These are phyloP conservation scores for Amblyteles armatorius DNA, from an alignment of 2,888 invertebrate genomes.

Conservation along the genomic window DNA sequence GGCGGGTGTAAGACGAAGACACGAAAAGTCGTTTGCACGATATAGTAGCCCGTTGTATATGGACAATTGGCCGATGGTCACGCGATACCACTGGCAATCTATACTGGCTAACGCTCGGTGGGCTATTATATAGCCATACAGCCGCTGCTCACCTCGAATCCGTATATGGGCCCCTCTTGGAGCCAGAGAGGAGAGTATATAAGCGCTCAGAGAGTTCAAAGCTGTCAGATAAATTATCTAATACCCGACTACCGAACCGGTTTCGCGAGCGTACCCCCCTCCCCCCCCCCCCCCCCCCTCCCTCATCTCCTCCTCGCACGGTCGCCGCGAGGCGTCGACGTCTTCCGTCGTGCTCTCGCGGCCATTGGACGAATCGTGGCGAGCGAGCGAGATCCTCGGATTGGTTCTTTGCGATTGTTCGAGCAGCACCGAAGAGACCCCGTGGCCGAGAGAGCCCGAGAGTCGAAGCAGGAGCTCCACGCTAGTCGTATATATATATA, in stretches of 20 bases:
- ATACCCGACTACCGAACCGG: slow-evolving; percentile 75
- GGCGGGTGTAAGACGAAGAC: background rate
- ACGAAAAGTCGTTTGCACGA: slow-evolving; percentile 38
- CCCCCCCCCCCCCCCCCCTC: background rate
- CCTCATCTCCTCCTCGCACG: background rate
- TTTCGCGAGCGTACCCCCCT: slow-evolving; percentile 61
- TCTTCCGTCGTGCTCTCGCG: slow-evolving; percentile 61
- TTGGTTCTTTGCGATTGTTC: slow-evolving; percentile 27
- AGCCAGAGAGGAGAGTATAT: slow-evolving; percentile 36
- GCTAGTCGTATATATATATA: background rate
- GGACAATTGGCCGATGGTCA: slow-evolving; percentile 15
- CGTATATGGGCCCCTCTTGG: slow-evolving; percentile 55
- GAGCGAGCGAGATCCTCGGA: slow-evolving; percentile 39
- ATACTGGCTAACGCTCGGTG: background rate
- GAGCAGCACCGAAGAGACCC: slow-evolving; percentile 37
- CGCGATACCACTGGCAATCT: slow-evolving; percentile 6
- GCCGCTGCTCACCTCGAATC: slow-evolving; percentile 59
- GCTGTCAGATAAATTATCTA: slow-evolving; percentile 77
- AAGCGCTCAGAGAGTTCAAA: slow-evolving; percentile 72
- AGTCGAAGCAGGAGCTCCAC: slow-evolving; percentile 8
- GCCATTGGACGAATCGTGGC: slow-evolving; percentile 57
- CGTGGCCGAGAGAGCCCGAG: slow-evolving; percentile 39
- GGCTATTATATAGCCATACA: slow-evolving; percentile 27
- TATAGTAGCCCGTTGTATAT: slow-evolving; percentile 4
- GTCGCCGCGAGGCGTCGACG: slow-evolving; percentile 64